Evolutionary conservation across 2,797 vertebrate genomes (phyloP), one percentile per base, ranked within the genome.

Genomic region (Clarias laeviceps): DNA sequence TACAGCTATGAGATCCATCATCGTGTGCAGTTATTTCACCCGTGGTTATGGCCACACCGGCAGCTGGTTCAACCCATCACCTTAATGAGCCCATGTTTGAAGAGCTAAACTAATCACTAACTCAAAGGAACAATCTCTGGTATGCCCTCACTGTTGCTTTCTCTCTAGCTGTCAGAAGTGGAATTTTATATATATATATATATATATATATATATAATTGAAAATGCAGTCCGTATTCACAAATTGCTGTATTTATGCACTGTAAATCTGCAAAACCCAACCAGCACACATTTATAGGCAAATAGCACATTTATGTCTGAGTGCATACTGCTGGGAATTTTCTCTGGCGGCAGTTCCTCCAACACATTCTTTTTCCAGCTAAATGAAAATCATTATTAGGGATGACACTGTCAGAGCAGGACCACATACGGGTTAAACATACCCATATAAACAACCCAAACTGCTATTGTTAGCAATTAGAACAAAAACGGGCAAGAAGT

Each of bases 51-150:
- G 68, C 66, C 80, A 59, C 80, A 59, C 84, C 83, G 80, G 82
- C 84, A 83, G 80, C 77, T 62, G n/a, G n/a, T 27, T 88, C 84
- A 85, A 82, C 76, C 85, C 76, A 83, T 78, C 82, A 64, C 66
- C 22, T 29, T 45, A 82, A 88, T 73, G 50, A 45, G 29, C 57
- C 87, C 3, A 24, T 85, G 84, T 27, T 22, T 78, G 7, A 62
- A 88, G 15, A 15, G 76, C 82, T 34, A 87, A 89, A 90, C 84
- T 79, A 87, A 87, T 84, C 81, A 84, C 64, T 54, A 45, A 54
- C 54, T 66, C 68, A n/a, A 34, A 57, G 15, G 32, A 20, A 82
- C 34, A 62, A 22, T 56, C 74, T 54, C 22, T 34, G n/a, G 66
- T 15, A 81, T 82, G 32, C 68, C 69, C 56, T 56, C 72, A 24